A percentile compares a stretch with the other conserved stretches of the same genome.
phyloP scores from a whole-genome alignment of 2,797 vertebrate genomes.

The Arnoldichthys spilopterus region DNA sequence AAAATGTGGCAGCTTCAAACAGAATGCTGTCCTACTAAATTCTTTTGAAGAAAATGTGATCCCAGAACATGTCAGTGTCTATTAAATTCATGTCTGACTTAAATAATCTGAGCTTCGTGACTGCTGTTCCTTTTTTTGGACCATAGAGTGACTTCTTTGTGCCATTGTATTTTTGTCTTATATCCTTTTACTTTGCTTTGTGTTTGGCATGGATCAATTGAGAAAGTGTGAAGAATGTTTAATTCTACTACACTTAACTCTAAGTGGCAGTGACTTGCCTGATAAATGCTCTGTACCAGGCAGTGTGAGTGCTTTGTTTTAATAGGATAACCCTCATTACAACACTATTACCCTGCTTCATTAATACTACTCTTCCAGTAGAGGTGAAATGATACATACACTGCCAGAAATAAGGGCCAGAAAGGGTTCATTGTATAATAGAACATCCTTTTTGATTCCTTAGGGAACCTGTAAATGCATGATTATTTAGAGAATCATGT shows the following conservation, averaged over 20 bases:
- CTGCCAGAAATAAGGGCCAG: too few species aligned
- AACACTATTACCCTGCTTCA: not conserved
- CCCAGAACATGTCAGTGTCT: not conserved
- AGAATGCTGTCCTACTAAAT: conserved; percentile 3
- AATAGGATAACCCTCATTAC: not conserved
- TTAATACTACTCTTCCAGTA: not conserved
- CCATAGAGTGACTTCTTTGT: not conserved
- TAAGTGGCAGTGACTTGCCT: not conserved
- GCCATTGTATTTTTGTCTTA: not conserved
- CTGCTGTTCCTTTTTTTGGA: not conserved
- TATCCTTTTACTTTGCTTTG: too few species aligned
- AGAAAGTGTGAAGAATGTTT: not conserved
- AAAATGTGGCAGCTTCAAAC: not conserved
- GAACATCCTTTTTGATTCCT: not conserved
- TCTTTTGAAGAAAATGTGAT: not conserved
- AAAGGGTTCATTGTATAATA: too few species aligned
- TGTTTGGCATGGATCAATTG: not conserved
- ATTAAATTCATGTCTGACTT: not conserved
- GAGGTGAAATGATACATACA: not conserved
- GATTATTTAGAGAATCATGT: too few species aligned
- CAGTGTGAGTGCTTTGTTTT: not conserved
- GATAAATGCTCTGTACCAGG: not conserved
- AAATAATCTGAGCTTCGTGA: not conserved
- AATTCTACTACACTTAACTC: not conserved
- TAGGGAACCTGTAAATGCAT: too few species aligned